A percentile compares a stretch with the other conserved stretches of the same genome.
These are phyloP conservation scores for Ceramica pisi DNA, from an alignment of 2,888 invertebrate genomes.

Conservation along the genomic window DNA sequence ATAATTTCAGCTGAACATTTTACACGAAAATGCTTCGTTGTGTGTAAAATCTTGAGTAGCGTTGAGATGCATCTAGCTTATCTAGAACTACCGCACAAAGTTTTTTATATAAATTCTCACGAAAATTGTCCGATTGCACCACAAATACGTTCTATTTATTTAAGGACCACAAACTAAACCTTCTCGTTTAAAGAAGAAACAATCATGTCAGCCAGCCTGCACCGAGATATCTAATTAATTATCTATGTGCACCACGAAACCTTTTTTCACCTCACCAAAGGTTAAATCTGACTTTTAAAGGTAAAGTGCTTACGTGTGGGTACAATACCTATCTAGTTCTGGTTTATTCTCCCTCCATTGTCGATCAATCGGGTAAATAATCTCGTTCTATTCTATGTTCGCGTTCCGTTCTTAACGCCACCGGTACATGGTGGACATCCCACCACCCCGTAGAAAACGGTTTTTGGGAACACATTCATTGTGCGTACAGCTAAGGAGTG, in stretches of 20 bases:
- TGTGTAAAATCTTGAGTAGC: neutral
- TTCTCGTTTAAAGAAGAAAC: neutral
- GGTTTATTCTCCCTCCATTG: neutral
- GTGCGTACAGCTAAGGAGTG: too few relatives aligned
- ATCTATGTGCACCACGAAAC: neutral
- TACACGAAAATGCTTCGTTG: slow-evolving; percentile 9
- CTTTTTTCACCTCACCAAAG: neutral
- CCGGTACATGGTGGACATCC: too few relatives aligned
- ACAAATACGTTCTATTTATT: neutral
- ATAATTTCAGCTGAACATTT: slow-evolving; percentile 14
- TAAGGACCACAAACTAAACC: neutral
- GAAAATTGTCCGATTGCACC: neutral
- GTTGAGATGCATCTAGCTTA: neutral
- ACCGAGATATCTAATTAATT: neutral
- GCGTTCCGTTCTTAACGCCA: too few relatives aligned
- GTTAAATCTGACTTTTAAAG: neutral
- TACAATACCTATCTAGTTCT: too few relatives aligned
- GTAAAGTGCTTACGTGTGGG: too few relatives aligned
- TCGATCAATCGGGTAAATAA: too few relatives aligned
- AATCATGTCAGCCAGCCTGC: neutral
- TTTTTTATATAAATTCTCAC: too few relatives aligned
- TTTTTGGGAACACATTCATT: too few relatives aligned
- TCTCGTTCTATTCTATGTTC: too few relatives aligned
- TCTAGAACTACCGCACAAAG: neutral
- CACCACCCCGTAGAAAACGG: too few relatives aligned